phyloP scores from a whole-genome alignment of 2,797 vertebrate genomes.

The Melanotaenia pygmaea region DNA sequence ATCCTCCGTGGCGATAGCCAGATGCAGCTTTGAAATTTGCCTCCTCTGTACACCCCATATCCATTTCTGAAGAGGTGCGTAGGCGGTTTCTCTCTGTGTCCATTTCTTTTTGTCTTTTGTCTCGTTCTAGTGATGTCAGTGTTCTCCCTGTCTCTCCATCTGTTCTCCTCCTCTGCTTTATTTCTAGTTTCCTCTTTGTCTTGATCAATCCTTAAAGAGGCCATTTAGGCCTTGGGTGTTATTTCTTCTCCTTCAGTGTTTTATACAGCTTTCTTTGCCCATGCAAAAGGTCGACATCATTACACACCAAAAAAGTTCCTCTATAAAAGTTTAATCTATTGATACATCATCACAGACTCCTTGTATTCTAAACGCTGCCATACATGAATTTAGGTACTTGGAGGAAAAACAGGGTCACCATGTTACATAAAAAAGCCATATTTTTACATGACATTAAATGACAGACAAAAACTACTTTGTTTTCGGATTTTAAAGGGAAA shows the following conservation, averaged over 20 bases:
- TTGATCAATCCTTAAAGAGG: neutral
- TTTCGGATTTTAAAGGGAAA: too few relatives aligned
- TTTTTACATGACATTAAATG: too few relatives aligned
- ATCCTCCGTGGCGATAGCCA: slow-evolving; percentile 23
- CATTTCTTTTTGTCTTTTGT: slow-evolving; percentile 25
- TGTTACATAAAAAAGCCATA: too few relatives aligned
- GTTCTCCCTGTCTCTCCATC: slow-evolving; percentile 5
- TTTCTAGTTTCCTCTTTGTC: slow-evolving; percentile 5
- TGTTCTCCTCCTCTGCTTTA: slow-evolving; percentile 21
- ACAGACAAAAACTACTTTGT: too few relatives aligned
- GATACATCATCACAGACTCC: too few relatives aligned
- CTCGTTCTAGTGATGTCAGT: slow-evolving; percentile 34
- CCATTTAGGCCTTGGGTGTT: neutral
- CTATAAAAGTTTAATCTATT: too few relatives aligned
- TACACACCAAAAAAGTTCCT: too few relatives aligned
- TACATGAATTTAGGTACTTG: too few relatives aligned
- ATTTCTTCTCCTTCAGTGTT: neutral
- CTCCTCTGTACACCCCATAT: slow-evolving; percentile 44
- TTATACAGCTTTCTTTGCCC: neutral
- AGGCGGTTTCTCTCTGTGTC: slow-evolving; percentile 11
- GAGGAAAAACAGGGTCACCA: too few relatives aligned
- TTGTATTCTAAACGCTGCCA: too few relatives aligned
- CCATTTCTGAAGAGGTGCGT: slow-evolving; percentile 32
- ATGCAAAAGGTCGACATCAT: too few relatives aligned
- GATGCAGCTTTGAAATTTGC: slow-evolving; percentile 34